Evolutionary conservation across 2,888 invertebrate species (phyloP), one percentile per base, ranked within the genome.

Genomic region (Drosophila mimetica): DNA sequence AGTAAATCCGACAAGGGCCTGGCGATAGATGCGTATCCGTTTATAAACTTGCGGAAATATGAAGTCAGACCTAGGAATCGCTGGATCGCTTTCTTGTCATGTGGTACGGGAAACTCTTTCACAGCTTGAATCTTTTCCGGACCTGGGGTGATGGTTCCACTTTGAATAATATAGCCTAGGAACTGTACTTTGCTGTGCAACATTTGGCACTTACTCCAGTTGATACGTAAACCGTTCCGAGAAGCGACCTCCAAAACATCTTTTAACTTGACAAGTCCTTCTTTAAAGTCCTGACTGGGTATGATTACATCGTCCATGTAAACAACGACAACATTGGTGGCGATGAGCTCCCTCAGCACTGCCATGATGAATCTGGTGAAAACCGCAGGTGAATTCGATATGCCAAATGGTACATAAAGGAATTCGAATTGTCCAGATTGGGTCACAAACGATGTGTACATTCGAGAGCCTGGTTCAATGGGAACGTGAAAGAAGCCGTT

Each of bases 11-110:
- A 36, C 36, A 36, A 36, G 14, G 36, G n/a, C 14, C 14, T 36
- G n/a, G 36, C 36, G 6, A 30, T 28, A 8, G 20, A 16, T 28
- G 28, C 46, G 25, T 55, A 47, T 18, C 20, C 46, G 11, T 39
- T 30, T 14, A 57, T 57, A n/a, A 54, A 34, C 18, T 55, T 55
- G n/a, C 47, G n/a, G 22, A 46, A 55, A 4, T 37, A 47, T 2
- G 32, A 32, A 13, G 18, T 53, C 3, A 46, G 16, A 11, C 34
- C 54, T 16, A 36, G n/a, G n/a, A 55, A 36, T 8, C 32, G 20
- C 42, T 36, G 34, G 9, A 54, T 36, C 25, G 25, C 25, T 25
- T 25, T 25, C 7, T 25, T 25, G 25, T 25, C 25, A 25, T 25
- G 25, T 25, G 50, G 34, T n/a, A n/a, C n/a, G 1, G 36, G 13